Percentiles rank a stretch among this genome's conserved stretches.
Evolutionary conservation across 1,140 invertebrate genomes (phyloP).

Genomic region (Drosophila funebris): DNA sequence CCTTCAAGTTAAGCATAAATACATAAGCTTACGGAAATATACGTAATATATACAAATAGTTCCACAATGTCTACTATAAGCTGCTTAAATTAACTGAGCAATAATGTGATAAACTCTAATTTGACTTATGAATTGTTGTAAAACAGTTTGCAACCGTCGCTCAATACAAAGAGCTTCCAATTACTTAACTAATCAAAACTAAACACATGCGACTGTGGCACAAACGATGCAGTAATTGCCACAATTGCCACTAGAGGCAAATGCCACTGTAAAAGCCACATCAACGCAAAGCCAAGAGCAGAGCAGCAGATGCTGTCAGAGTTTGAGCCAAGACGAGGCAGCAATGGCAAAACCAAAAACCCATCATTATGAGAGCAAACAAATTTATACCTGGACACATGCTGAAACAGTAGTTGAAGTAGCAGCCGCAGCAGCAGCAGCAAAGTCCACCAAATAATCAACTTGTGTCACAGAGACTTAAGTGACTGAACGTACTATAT

Average conservation of each 20-base stretch:
- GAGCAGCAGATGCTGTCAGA: background rate
- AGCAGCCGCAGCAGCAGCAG: background rate
- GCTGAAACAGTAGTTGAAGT: conserved; percentile 18
- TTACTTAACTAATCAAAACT: conserved; percentile 70
- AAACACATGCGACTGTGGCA: conserved; percentile 52
- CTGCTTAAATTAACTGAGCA: background rate
- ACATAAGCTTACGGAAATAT: background rate
- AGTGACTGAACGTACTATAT: background rate
- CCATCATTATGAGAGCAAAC: conserved; percentile 64
- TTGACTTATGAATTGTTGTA: conserved; percentile 16
- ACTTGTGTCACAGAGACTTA: conserved; percentile 36
- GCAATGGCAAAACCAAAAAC: background rate
- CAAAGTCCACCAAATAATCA: conserved; percentile 41
- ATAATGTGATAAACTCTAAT: background rate
- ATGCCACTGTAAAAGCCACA: background rate
- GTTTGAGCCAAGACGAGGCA: background rate
- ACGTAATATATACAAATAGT: background rate
- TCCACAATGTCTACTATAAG: background rate
- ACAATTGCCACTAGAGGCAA: conserved; percentile 23
- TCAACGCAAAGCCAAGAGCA: background rate
- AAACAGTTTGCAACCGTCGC: background rate
- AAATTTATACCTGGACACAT: conserved; percentile 62
- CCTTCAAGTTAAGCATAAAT: too few species aligned
- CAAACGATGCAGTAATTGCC: conserved; percentile 68
- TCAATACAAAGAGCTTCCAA: conserved; percentile 32